Evolutionary conservation across 2,888 invertebrate species (phyloP), one percentile per base, ranked within the genome.

Genomic region (Tachina fera): DNA sequence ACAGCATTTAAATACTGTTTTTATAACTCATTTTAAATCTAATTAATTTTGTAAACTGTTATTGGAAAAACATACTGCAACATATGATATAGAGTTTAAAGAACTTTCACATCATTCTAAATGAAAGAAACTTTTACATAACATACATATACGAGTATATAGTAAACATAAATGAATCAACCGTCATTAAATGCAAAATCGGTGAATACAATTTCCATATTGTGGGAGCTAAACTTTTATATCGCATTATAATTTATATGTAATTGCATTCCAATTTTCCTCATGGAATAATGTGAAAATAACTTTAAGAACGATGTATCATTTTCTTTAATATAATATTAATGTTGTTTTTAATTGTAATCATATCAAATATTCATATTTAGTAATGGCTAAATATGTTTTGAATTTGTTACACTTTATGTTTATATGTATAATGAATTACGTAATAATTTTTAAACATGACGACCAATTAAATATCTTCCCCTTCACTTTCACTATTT

Each of bases 401-500:
- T 60, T 60, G 16, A 14, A 10, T 47, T 14, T 47, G 9, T 47
- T 31, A 10, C 9, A 60, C n/a, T 39, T 65, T 47, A 45, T 65
- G 14, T 47, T 47, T 31, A 31, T 31, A 31, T 31, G 31, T 31
- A n/a, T 49, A 49, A 67, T 47, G 22, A 65, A 22, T 43, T 65
- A 65, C 31, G 22, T 51, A 16, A 70, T 70, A 49, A 14, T 14
- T 39, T 19, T 70, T 70, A 41, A 43, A 49, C 14, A 19, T 31
- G 13, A 39, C 58, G 41, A 19, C 3, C 8, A 41, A 72, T 79
- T 22, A 61, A 51, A 41, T 22, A 13, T 39, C 74, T 6, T 78
- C 78, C 9, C 31, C 31, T 31, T 85, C 67, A 49, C 58, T 74
- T n/a, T 51, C 68, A 65, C 51, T 74, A 5, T 77, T 75, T 4